A percentile compares a stretch with the other conserved stretches of the same genome.
Conservation (phyloP, 2,888 invertebrate species). For the Trissoscelio sp. region DNA sequence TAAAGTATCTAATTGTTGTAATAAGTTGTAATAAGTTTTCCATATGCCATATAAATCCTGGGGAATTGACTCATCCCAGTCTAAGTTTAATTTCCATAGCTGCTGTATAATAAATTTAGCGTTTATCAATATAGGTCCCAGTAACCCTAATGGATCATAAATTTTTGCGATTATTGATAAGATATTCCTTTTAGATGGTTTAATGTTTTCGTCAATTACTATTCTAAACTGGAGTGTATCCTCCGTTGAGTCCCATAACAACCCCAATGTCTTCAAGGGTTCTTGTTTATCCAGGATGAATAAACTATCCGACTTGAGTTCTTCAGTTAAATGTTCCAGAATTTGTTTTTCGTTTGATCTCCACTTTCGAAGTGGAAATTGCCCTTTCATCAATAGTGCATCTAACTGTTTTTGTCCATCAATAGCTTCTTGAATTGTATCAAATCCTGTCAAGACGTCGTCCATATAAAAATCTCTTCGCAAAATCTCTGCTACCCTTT, state of each 20-base stretch:
- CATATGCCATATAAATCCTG: conserved; percentile 16
- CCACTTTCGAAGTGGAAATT: conserved; percentile 25
- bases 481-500: not conserved
- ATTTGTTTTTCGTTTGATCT: conserved; percentile 16
- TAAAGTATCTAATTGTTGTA: conserved; percentile 33
- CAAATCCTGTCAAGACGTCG: conserved; percentile 17
- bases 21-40: conserved; percentile 24
- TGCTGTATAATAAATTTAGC: conserved; percentile 64
- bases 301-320: not conserved
- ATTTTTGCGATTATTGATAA: conserved; percentile 63
- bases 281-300: conserved; percentile 15
- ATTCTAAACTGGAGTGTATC: conserved; percentile 16
- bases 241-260: conserved; percentile 11
- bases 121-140: conserved; percentile 58
- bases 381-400: not conserved
- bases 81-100: conserved; percentile 34
- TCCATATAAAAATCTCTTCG: conserved; percentile 21
- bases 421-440: conserved; percentile 14
- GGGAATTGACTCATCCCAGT: conserved; percentile 50
- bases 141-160: conserved; percentile 63
- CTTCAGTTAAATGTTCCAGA: not conserved
- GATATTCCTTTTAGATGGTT: conserved; percentile 42
- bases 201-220: not conserved
- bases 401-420: conserved; percentile 17
- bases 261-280: conserved; percentile 10